Percentiles rank a stretch among this genome's conserved stretches.
phyloP scores from a whole-genome alignment of 2,888 invertebrate species.

The Taenaris catops region DNA sequence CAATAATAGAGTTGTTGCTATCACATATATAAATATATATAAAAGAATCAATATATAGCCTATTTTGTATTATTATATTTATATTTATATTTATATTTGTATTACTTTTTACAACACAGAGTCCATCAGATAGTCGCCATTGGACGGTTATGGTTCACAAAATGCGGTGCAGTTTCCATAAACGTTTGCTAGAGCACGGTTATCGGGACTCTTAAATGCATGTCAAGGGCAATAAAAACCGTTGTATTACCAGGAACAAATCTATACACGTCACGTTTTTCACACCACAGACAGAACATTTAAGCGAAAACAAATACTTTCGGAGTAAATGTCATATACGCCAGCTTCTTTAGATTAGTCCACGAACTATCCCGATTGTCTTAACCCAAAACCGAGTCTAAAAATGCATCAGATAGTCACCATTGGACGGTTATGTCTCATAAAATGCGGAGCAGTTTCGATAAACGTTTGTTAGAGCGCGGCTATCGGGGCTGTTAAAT shows the following conservation, averaged over 20 bases:
- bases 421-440: conserved; percentile 65
- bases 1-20: no score
- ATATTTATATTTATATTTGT: no score
- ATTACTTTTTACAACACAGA: no score
- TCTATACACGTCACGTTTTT: conserved; percentile 21
- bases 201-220: conserved; percentile 34
- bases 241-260: conserved; percentile 25
- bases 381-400: conserved; percentile 67
- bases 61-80: no score
- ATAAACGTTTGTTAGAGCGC: conserved; percentile 44
- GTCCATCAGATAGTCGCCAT: conserved; percentile 57
- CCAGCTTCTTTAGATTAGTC: conserved; percentile 24
- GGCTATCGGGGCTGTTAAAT: conserved; percentile 33
- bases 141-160: conserved; percentile 72
- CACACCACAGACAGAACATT: no score
- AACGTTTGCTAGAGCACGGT: conserved; percentile 39
- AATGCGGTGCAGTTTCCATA: conserved; percentile 55
- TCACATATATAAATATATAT: no score
- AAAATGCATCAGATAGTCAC: conserved; percentile 65
- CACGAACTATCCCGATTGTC: conserved; percentile 45
- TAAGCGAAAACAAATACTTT: no score
- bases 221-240: conserved; percentile 29
- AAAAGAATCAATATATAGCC: no score
- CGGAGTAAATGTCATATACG: conserved; percentile 7
- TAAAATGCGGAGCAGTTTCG: conserved; percentile 60